A percentile compares a stretch with the other conserved stretches of the same genome.
These are phyloP conservation scores for Lasius platythorax DNA, from an alignment of 2,888 invertebrate genomes.

Conservation along the genomic window DNA sequence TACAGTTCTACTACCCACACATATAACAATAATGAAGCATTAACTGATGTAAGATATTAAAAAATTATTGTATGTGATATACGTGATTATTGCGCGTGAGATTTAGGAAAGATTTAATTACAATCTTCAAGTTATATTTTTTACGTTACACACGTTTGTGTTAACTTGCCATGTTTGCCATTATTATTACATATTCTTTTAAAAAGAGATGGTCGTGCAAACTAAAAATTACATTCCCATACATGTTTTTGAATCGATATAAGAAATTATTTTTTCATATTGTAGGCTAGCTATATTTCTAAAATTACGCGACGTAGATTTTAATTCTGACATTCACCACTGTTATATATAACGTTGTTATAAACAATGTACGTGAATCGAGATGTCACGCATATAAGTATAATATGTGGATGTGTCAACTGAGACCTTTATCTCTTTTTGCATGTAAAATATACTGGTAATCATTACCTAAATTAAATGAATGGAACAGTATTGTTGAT, in stretches of 20 bases:
- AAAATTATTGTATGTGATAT: background rate
- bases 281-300: background rate
- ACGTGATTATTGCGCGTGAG: background rate
- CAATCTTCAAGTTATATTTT: background rate
- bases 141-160: background rate
- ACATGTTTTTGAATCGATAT: background rate
- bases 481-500: background rate
- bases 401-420: constrained; percentile 6
- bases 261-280: background rate
- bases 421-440: constrained; percentile 12
- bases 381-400: background rate
- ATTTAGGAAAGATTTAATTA: background rate
- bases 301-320: background rate
- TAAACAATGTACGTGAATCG: constrained; percentile 20
- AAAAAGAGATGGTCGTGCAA: background rate
- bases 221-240: background rate
- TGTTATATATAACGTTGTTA: constrained; percentile 2
- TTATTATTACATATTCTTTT: background rate
- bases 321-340: background rate
- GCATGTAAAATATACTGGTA: constrained; percentile 13
- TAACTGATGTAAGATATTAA: background rate
- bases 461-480: background rate
- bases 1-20: background rate
- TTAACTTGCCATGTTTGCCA: background rate
- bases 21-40: background rate